phyloP scores from a whole-genome alignment of 2,113 vertebrate species.

The Ahaetulla prasina region DNA sequence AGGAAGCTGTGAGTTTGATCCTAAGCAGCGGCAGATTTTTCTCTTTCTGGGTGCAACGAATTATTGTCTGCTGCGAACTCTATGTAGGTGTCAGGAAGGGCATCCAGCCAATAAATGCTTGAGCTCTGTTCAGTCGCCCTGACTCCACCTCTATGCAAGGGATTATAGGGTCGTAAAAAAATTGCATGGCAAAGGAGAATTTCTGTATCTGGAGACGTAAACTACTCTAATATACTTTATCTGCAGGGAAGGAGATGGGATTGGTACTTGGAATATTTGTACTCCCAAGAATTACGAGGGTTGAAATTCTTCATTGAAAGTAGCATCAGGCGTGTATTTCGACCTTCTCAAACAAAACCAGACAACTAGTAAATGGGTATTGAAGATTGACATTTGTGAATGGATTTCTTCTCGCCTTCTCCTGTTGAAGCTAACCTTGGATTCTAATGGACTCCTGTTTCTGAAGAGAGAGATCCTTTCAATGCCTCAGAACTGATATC shows the following conservation, averaged over 20 bases:
- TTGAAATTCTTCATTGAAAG: constrained; percentile 79
- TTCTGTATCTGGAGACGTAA: background rate
- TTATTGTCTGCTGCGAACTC: background rate
- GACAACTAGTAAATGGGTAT: rapidly evolving
- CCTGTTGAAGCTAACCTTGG: background rate
- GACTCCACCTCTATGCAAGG: background rate
- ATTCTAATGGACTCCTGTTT: constrained; percentile 13
- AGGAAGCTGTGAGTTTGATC: background rate
- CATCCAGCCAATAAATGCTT: background rate
- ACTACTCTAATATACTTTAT: constrained; percentile 17
- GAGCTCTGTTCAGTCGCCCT: background rate
- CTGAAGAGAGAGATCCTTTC: constrained; percentile 1
- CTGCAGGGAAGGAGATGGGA: constrained; percentile 79
- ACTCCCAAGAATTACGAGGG: constrained; percentile 77
- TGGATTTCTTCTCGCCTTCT: background rate
- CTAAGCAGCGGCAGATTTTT: background rate
- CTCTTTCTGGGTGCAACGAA: background rate
- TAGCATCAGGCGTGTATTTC: constrained; percentile 68
- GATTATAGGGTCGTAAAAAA: background rate
- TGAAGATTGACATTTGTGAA: background rate
- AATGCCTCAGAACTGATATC: constrained; percentile 5
- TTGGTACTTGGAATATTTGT: constrained; percentile 87
- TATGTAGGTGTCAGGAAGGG: background rate
- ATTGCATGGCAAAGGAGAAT: background rate
- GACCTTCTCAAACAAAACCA: background rate